A percentile compares a stretch with the other conserved stretches of the same genome.
phyloP scores from a whole-genome alignment of 2,797 vertebrate species.

The Poliocrania exsul region DNA sequence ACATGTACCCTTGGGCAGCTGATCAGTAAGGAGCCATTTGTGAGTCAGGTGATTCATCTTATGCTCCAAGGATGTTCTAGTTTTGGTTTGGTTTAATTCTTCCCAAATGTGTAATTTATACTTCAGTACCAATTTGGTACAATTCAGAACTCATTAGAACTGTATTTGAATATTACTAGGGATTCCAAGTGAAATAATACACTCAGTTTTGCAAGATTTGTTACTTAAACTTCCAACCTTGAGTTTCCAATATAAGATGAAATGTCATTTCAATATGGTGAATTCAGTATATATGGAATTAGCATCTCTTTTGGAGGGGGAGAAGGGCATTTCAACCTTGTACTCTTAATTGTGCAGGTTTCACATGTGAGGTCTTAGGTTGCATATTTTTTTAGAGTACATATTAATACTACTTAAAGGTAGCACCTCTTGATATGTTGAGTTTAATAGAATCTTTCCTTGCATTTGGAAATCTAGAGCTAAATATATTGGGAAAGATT shows the following conservation, averaged over 20 bases:
- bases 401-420: background rate
- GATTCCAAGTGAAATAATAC: background rate
- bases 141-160: background rate
- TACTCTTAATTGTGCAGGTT: background rate
- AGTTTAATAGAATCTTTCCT: background rate
- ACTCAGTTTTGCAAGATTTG: background rate
- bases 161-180: background rate
- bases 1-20: background rate
- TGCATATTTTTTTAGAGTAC: accelerated
- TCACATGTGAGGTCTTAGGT: background rate
- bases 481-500: background rate
- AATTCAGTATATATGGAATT: background rate
- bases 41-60: background rate
- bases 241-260: background rate
- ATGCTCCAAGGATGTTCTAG: background rate
- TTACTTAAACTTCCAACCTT: background rate
- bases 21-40: background rate
- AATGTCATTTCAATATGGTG: background rate
- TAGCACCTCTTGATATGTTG: background rate
- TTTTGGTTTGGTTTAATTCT: background rate
- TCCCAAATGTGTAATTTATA: background rate
- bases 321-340: background rate
- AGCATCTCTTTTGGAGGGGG: background rate
- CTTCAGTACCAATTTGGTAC: background rate
- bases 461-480: background rate